Base-by-base conservation (phyloP, 2,888 invertebrate genomes). In the Pasiphila rectangulata region DNA sequence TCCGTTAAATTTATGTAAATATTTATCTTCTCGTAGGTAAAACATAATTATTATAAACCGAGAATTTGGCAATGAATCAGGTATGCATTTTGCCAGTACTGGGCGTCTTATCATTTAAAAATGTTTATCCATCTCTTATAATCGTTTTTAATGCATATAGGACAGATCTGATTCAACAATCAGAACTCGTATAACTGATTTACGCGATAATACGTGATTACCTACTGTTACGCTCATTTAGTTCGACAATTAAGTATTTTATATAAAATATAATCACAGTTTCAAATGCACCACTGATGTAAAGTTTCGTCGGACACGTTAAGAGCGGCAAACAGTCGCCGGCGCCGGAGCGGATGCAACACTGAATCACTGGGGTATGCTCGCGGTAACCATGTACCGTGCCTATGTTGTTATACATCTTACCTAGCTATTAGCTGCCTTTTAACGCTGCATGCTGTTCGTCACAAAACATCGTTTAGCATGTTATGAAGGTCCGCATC, bases 131-230 rank as follows among this genome's bases (percentile, higher is more conserved):
- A 19, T 32, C 17, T n/a, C n/a, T n/a, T n/a, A n/a, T n/a, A 32
- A 4, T 9, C 30, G 16, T 17, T n/a, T 9, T 17, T 3, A 16
- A 30, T 10, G 16, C 30, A 17, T 2, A n/a, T 9, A 53, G 34
- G 49, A 34, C 29, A 21, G 47, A 48, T 46, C 43, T 46, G 44
- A 45, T 29, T 44, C 23, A 39, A 43, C 56, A 46, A 57, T 59
- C 56, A 56, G 23, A 16, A 52, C 35, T n/a, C n/a, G 47, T 50
- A 56, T 50, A 52, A 54, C 54, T 55, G 50, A 55, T 57, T 24
- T 41, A 30, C 37, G n/a, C 36, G 57, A 59, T 61, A 56, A 19
- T 37, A 35, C 43, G 52, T 49, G n/a, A 52, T 54, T 54, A 52
- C 51, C 51, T 52, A 48, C 44, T 36, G 9, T n/a, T 5, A 55